Evolutionary conservation across 2,113 vertebrate genomes (phyloP).

Genomic region (Cyanoliseus patagonus): DNA sequence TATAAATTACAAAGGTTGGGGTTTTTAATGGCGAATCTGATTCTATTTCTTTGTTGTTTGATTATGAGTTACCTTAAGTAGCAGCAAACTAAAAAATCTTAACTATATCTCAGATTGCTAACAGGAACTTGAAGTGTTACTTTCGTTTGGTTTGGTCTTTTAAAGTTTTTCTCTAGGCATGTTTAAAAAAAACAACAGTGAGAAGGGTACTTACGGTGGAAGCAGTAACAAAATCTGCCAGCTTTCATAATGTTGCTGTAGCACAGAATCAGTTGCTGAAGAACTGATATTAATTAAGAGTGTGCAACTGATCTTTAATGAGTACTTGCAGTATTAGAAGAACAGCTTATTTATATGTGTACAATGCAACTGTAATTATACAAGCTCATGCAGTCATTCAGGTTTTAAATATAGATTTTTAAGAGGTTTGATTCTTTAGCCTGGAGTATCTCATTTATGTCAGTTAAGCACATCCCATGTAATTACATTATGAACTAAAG

Average conservation of each 20-base stretch:
- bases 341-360: neutral
- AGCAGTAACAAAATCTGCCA: neutral
- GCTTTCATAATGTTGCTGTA: neutral
- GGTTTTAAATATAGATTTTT: conserved; percentile 19
- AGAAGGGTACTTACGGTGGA: neutral
- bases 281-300: neutral
- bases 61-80: neutral
- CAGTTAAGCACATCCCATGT: neutral
- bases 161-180: neutral
- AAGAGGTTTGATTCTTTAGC: neutral
- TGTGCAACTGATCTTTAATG: neutral
- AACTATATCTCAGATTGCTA: neutral
- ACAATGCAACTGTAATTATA: neutral
- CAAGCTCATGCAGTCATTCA: neutral
- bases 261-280: neutral
- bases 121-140: neutral
- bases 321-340: neutral
- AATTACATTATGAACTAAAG: neutral
- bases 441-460: neutral
- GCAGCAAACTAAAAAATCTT: neutral
- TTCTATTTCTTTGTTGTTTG: neutral
- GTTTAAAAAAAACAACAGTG: neutral
- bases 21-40: neutral
- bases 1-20: neutral
- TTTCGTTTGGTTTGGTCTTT: neutral